phyloP scores from a whole-genome alignment of 2,888 invertebrate species.

The Lasioglossum malachurum region DNA sequence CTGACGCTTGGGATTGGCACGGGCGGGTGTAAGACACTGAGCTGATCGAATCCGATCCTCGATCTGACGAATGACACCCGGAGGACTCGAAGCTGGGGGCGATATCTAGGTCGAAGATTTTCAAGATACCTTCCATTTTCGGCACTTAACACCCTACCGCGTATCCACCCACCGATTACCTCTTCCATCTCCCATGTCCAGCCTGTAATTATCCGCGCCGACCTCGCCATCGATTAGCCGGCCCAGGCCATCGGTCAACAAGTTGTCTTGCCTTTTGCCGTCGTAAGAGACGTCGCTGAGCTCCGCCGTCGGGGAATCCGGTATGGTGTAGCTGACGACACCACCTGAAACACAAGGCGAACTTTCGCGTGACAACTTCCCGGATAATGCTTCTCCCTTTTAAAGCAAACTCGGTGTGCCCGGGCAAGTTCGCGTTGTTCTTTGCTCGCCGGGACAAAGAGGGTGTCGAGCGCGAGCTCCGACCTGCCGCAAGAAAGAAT shows the following conservation, averaged over 20 bases:
- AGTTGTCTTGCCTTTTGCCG: slow-evolving; percentile 85
- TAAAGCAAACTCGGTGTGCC: slow-evolving; percentile 44
- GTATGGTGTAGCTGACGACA: slow-evolving; percentile 86
- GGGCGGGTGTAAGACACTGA: background rate
- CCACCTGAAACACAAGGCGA: slow-evolving; percentile 84
- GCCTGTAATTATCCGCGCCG: slow-evolving; percentile 87
- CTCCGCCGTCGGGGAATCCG: slow-evolving; percentile 86
- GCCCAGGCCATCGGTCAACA: slow-evolving; percentile 88
- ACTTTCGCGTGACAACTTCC: slow-evolving; percentile 50
- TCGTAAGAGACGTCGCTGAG: slow-evolving; percentile 90
- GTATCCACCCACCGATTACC: slow-evolving; percentile 83
- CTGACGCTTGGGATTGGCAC: background rate
- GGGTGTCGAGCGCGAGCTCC: background rate
- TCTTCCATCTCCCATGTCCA: slow-evolving; percentile 87
- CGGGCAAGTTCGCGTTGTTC: slow-evolving; percentile 34
- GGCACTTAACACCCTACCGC: slow-evolving; percentile 49
- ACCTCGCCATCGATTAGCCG: slow-evolving; percentile 89
- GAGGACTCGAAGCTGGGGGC: background rate
- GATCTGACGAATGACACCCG: background rate
- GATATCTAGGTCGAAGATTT: background rate
- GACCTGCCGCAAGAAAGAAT: slow-evolving; percentile 27
- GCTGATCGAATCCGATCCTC: background rate
- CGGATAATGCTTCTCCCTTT: slow-evolving; percentile 48
- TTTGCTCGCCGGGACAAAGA: background rate
- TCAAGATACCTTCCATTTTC: slow-evolving; percentile 39